Base-by-base conservation (phyloP, 2,797 vertebrate genomes). In the Pangasius mekongensis region DNA sequence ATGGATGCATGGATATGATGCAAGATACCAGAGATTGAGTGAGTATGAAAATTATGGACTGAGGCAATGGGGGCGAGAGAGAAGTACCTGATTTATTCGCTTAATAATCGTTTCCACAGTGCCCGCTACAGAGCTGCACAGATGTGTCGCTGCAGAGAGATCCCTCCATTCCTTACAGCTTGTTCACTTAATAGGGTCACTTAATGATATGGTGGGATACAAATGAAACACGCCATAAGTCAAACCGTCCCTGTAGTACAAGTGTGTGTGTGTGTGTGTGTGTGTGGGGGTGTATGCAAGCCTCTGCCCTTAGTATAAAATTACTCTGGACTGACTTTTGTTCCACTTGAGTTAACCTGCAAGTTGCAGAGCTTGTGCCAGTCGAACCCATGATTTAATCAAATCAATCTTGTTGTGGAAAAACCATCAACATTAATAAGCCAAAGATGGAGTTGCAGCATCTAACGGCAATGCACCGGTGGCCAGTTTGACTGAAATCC, bases 221-320 rank as follows among this genome's bases (percentile, higher is more conserved):
- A 95, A 94, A 96, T 95, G 92, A 95, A 94, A 95, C 93, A 94
- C 92, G 83, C 92, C 87, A 91, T 92, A 93, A 94, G 93, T 94
- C 93, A 93, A 90, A 83, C 71, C 36, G 14, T 74, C 87, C 54
- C 66, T 66, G 52, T 78, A 82, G 86, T 88, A 86, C 60, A 47
- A 58, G 33, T 77, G 36, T 86, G 85, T 83, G 49, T 67, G 33
- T 86, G 39, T 69, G 69, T 80, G 56, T 39, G 39, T 39, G 39
- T 39, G 39, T 39, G 69, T 81, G 18, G 24, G 52, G 24, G 13
- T 47, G 6, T 47, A 8, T 1, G 0, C 24, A 43, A 90, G 77
- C 85, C 52, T 84, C 76, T 76, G 36, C 24, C 27, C 87, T 83
- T 82, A 80, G 91, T 94, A 93, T 95, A 91, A 77, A 89, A 89